Conservation (phyloP, 2,797 vertebrate genomes). For the Arctocebus calabarensis region DNA sequence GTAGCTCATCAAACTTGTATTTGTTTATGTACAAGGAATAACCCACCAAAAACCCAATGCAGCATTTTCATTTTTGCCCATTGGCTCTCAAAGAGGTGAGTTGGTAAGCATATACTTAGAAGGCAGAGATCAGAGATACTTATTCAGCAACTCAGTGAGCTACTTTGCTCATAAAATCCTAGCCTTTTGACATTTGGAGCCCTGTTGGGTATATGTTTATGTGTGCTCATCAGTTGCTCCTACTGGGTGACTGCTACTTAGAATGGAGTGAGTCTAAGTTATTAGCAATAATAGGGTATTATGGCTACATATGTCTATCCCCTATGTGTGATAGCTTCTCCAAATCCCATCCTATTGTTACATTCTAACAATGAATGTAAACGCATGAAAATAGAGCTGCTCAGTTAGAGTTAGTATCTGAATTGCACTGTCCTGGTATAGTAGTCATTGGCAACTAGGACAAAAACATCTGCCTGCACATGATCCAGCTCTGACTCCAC, state of each 20-base stretch:
- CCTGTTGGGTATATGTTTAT: background rate
- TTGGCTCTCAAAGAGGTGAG: background rate
- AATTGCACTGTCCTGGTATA: background rate
- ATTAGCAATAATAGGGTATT: background rate
- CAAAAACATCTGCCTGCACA: background rate
- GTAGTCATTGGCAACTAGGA: background rate
- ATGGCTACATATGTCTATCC: background rate
- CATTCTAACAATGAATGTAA: background rate
- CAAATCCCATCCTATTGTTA: background rate
- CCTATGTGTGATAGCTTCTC: background rate
- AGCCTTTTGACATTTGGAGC: background rate
- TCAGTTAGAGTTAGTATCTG: background rate
- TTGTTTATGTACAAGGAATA: constrained; percentile 73
- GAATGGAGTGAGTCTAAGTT: background rate
- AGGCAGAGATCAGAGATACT: background rate
- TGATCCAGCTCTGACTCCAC: background rate
- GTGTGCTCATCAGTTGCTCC: background rate
- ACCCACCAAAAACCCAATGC: constrained; percentile 75
- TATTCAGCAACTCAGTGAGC: background rate
- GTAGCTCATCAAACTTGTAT: constrained; percentile 79
- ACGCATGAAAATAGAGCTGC: background rate
- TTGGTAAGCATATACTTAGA: background rate
- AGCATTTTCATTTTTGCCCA: constrained; percentile 16
- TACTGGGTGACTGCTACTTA: no score
- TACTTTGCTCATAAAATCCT: background rate